These are phyloP conservation scores for Danio jaintianensis DNA, from an alignment of 2,797 vertebrate species.

Conservation along the genomic window DNA sequence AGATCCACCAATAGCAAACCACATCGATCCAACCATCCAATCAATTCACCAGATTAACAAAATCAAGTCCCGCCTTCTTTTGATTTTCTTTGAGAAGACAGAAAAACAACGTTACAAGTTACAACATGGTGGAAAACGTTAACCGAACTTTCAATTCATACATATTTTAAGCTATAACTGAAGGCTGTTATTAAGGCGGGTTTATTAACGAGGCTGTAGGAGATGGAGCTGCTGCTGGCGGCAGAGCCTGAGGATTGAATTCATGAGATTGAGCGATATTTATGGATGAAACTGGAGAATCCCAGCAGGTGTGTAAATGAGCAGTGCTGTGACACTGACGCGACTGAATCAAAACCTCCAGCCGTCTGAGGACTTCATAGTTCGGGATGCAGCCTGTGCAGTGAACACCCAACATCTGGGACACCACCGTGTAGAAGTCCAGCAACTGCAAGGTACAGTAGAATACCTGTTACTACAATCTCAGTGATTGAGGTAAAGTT, in stretches of 20 bases:
- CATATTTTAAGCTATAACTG: too few species aligned
- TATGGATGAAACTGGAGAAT: conserved; percentile 39
- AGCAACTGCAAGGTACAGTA: conserved; percentile 77
- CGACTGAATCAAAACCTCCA: conserved; percentile 81
- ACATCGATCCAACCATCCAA: too few species aligned
- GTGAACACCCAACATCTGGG: conserved; percentile 83
- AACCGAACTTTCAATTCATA: too few species aligned
- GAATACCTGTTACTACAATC: neutral
- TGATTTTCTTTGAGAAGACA: too few species aligned
- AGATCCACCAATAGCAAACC: too few species aligned
- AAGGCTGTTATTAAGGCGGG: too few species aligned
- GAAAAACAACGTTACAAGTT: too few species aligned
- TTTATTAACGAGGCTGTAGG: too few species aligned
- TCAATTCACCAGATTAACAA: too few species aligned
- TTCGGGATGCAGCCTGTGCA: conserved; percentile 77
- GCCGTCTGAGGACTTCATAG: conserved; percentile 85
- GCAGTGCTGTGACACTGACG: conserved; percentile 62
- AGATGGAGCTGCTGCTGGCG: neutral
- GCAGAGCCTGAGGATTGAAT: conserved; percentile 6
- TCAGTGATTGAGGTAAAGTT: too few species aligned
- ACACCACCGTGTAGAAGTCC: conserved; percentile 86
- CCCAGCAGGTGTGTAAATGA: conserved; percentile 63
- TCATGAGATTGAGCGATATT: conserved; percentile 35
- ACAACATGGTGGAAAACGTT: too few species aligned
- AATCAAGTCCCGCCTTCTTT: too few species aligned